Evolutionary conservation across 2,888 invertebrate genomes (phyloP).

Genomic region (Agrotis exclamationis): DNA sequence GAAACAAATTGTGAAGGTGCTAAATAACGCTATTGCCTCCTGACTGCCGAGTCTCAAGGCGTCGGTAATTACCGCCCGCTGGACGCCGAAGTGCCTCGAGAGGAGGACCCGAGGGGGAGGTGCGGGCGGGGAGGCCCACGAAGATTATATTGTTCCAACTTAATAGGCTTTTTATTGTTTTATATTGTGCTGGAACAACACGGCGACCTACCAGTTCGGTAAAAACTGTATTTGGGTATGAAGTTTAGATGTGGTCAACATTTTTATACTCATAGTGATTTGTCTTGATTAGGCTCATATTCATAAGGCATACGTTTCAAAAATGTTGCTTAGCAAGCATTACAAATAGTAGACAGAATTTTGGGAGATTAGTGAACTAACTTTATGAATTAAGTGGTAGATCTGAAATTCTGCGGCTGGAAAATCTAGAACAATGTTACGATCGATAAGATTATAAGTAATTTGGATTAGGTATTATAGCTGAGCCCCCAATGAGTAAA

Average conservation of each 20-base stretch:
- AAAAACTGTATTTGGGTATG: slow-evolving; percentile 21
- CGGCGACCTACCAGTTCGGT: slow-evolving; percentile 44
- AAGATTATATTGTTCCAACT: slow-evolving; percentile 71
- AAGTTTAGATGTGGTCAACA: background rate
- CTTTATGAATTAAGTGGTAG: too few relatives aligned
- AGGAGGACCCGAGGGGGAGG: slow-evolving; percentile 19
- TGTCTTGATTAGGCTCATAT: background rate
- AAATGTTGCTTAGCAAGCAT: too few relatives aligned
- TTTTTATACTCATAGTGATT: background rate
- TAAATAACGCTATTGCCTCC: slow-evolving; percentile 74
- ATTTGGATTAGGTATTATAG: too few relatives aligned
- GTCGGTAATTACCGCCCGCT: slow-evolving; percentile 73
- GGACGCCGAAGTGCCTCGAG: slow-evolving; percentile 56
- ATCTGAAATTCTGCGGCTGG: too few relatives aligned
- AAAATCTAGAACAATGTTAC: too few relatives aligned
- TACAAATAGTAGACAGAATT: too few relatives aligned
- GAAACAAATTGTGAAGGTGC: slow-evolving; percentile 66
- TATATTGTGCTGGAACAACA: slow-evolving; percentile 69
- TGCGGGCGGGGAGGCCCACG: slow-evolving; percentile 53
- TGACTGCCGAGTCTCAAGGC: slow-evolving; percentile 70
- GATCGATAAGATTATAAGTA: too few relatives aligned
- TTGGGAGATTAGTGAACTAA: too few relatives aligned
- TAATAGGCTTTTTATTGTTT: slow-evolving; percentile 82
- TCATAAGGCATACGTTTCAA: too few relatives aligned
- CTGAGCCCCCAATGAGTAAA: slow-evolving; percentile 12